phyloP scores from a whole-genome alignment of 2,113 vertebrate species.

The Percina caprodes region DNA sequence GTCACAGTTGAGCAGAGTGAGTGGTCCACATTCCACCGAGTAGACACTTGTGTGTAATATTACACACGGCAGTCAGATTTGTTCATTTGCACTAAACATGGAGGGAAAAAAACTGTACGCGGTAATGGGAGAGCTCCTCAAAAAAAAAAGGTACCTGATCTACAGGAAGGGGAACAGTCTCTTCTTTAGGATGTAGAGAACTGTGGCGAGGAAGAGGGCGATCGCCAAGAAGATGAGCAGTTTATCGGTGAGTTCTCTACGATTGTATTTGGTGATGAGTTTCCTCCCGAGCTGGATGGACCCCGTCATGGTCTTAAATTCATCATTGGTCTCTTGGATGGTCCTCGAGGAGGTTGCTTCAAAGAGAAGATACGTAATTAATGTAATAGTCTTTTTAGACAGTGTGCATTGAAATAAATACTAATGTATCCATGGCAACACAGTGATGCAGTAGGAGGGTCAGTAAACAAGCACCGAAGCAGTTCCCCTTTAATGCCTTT shows the following conservation, averaged over 20 bases:
- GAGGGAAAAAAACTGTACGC: background rate
- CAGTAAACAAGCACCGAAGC: background rate
- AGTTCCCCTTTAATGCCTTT: background rate
- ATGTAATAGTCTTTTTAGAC: background rate
- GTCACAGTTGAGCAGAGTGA: constrained; percentile 11
- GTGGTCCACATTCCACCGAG: constrained; percentile 26
- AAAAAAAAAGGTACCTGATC: constrained; percentile 42
- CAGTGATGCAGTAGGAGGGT: background rate
- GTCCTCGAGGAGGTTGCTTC: constrained; percentile 95
- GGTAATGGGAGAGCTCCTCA: constrained; percentile 4
- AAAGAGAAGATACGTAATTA: constrained; percentile 39
- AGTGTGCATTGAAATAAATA: background rate
- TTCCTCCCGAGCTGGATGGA: constrained; percentile 96
- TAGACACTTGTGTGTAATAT: constrained; percentile 9
- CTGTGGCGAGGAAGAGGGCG: constrained; percentile 94
- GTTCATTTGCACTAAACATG: constrained; percentile 22
- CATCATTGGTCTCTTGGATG: constrained; percentile 93
- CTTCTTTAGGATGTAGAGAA: constrained; percentile 98
- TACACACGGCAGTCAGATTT: constrained; percentile 11
- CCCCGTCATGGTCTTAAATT: constrained; percentile 97
- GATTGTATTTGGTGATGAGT: constrained; percentile 98
- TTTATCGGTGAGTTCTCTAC: constrained; percentile 95
- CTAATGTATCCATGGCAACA: background rate
- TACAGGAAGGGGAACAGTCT: constrained; percentile 95
- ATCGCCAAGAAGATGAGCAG: constrained; percentile 96